Conservation (phyloP, 2,797 vertebrate genomes). For the Tenualosa ilisha region DNA sequence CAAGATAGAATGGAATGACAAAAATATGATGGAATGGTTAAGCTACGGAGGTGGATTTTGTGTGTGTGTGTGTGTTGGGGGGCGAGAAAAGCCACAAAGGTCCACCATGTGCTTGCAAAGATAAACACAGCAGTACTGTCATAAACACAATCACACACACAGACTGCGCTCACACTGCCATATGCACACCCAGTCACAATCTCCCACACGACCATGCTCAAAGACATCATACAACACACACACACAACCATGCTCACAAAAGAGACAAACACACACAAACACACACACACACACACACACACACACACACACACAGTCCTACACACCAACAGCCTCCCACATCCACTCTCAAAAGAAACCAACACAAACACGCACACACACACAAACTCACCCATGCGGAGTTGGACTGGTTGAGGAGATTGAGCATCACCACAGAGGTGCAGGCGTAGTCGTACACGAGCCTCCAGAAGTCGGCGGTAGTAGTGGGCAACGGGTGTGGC, state of each 20-base stretch:
- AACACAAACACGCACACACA: neutral
- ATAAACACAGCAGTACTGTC: neutral
- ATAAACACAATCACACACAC: neutral
- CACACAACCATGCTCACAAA: slow-evolving; percentile 63
- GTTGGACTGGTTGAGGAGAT: slow-evolving; percentile 97
- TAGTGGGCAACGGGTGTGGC: slow-evolving; percentile 90
- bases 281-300: neutral
- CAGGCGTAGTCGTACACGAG: slow-evolving; percentile 95
- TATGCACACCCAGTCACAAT: neutral
- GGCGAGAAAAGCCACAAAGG: neutral
- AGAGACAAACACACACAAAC: neutral
- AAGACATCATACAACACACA: too few species aligned
- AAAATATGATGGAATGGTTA: neutral
- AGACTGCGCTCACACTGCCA: neutral
- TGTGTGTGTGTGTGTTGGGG: too few species aligned
- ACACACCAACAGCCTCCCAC: neutral
- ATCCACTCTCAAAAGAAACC: neutral
- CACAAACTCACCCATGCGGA: slow-evolving; percentile 90
- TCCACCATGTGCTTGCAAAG: slow-evolving; percentile 5
- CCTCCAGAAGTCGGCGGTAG: slow-evolving; percentile 94
- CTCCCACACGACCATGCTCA: neutral
- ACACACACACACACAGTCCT: neutral
- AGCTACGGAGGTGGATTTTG: neutral
- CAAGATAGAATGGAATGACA: neutral
- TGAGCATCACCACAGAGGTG: slow-evolving; percentile 96